phyloP scores from a whole-genome alignment of 2,113 vertebrate genomes.

The Podiceps cristatus region DNA sequence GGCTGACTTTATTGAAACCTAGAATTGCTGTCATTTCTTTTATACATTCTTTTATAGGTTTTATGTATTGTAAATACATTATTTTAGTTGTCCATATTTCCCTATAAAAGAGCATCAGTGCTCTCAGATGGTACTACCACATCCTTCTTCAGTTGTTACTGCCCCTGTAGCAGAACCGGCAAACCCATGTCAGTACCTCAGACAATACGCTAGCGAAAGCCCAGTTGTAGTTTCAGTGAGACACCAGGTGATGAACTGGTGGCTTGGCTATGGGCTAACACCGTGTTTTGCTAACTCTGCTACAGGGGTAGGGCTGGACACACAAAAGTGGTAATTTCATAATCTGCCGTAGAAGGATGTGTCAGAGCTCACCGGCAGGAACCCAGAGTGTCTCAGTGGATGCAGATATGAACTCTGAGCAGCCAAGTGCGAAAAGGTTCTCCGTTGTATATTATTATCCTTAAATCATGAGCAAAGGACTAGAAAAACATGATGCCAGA shows the following conservation, averaged over 20 bases:
- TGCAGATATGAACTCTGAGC: neutral
- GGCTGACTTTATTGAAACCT: neutral
- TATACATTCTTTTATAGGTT: neutral
- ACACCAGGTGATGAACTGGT: neutral
- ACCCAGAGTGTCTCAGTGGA: fast-evolving
- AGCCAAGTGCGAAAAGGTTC: neutral
- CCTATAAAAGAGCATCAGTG: neutral
- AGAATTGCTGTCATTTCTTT: neutral
- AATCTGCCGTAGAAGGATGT: neutral
- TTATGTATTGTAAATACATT: neutral
- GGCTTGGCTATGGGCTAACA: neutral
- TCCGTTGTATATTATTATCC: neutral
- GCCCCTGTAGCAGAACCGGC: neutral
- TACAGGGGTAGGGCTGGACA: neutral
- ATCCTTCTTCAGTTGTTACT: neutral
- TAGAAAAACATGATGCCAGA: neutral
- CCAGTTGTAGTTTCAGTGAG: neutral
- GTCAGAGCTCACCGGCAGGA: neutral
- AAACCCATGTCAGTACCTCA: neutral
- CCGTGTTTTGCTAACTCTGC: neutral
- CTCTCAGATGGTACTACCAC: neutral
- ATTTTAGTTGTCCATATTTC: neutral
- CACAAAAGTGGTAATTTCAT: neutral
- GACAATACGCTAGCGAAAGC: fast-evolving
- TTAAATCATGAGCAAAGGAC: neutral